These are phyloP conservation scores for Odocoileus hemionus DNA, from an alignment of 2,113 vertebrate genomes.

Conservation along the genomic window DNA sequence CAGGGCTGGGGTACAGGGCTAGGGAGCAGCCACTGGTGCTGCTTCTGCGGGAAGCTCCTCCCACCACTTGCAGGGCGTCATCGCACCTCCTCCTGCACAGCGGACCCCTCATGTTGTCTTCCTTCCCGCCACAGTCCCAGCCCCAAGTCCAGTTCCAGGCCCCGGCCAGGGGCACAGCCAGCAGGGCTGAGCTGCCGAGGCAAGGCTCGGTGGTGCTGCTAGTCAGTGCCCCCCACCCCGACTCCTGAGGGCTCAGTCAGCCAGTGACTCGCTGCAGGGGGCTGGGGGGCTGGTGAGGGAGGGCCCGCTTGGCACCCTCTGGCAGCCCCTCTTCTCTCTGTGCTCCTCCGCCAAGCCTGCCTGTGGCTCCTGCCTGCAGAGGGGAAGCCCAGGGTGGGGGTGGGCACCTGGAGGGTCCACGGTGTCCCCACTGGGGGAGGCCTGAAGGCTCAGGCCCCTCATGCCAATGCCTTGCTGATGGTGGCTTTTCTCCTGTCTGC, in stretches of 20 bases:
- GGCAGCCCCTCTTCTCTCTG: background rate
- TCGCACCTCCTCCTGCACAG: background rate
- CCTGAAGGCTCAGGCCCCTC: background rate
- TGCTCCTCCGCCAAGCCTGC: constrained; percentile 23
- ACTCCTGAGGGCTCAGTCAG: constrained; percentile 44
- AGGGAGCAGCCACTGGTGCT: background rate
- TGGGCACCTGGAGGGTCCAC: background rate
- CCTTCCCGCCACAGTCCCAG: background rate
- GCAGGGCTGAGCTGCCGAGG: background rate
- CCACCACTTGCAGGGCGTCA: background rate
- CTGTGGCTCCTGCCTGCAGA: background rate
- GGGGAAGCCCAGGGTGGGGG: background rate
- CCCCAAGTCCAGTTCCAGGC: background rate
- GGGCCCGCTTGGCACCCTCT: background rate
- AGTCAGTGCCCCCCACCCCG: constrained; percentile 2
- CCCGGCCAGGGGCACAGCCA: background rate
- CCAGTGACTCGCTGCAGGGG: background rate
- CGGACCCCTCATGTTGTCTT: background rate
- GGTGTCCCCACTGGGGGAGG: background rate
- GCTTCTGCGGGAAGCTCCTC: background rate
- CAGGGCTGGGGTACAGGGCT: background rate
- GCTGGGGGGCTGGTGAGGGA: background rate
- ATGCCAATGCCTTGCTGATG: constrained; percentile 49
- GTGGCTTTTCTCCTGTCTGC: constrained; percentile 56
- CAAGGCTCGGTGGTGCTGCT: background rate